Conservation (phyloP, 2,888 invertebrate genomes). For the Nomada fucata region DNA sequence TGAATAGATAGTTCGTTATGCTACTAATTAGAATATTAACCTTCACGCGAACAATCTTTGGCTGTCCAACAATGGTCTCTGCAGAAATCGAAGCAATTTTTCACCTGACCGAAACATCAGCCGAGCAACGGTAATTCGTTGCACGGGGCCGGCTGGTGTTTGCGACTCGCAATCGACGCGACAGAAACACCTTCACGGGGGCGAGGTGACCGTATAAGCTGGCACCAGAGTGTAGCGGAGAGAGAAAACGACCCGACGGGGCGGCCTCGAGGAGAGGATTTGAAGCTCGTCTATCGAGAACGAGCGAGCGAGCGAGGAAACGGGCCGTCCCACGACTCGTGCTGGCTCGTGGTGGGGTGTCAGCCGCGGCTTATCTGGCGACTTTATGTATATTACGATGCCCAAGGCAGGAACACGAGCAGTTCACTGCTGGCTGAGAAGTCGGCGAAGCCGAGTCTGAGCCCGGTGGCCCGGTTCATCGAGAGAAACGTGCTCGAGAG, state of each 20-base stretch:
- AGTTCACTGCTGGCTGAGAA: constrained; percentile 79
- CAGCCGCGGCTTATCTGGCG: constrained; percentile 78
- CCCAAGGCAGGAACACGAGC: constrained; percentile 77
- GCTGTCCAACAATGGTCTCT: no score
- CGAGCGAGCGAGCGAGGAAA: constrained; percentile 43
- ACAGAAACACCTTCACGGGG: constrained; percentile 18
- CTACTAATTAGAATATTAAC: no score
- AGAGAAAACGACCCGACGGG: neutral
- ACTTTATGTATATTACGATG: constrained; percentile 82
- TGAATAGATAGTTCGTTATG: no score
- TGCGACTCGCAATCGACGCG: constrained; percentile 15
- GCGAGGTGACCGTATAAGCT: constrained; percentile 15
- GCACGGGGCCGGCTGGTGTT: neutral
- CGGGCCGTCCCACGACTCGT: constrained; percentile 68
- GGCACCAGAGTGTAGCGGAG: neutral
- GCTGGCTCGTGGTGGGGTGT: constrained; percentile 73
- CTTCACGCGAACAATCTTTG: no score
- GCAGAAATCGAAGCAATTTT: neutral
- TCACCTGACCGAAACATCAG: neutral
- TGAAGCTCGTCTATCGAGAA: constrained; percentile 24
- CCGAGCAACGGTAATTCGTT: constrained; percentile 15
- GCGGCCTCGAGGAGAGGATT: constrained; percentile 25
- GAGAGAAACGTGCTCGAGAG: constrained; percentile 60
- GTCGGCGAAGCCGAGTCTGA: constrained; percentile 68
- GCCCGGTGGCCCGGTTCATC: constrained; percentile 48